These are phyloP conservation scores for Notarius lentiginosus DNA, from an alignment of 2,113 vertebrate genomes.

Conservation along the genomic window DNA sequence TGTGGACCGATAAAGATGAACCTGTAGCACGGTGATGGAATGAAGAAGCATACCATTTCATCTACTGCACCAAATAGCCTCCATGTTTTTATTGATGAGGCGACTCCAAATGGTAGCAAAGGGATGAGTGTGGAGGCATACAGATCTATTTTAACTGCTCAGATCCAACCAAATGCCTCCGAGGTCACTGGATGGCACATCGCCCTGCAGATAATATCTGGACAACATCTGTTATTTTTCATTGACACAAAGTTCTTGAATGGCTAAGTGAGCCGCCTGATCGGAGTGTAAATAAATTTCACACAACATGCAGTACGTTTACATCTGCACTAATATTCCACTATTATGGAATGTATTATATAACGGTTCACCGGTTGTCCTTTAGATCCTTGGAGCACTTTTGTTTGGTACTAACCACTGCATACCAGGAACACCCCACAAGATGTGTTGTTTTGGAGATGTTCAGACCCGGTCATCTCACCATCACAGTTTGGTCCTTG, in stretches of 20 bases:
- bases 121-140: not conserved
- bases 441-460: no score
- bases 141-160: not conserved
- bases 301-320: not conserved
- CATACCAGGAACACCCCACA: no score
- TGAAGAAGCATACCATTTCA: not conserved
- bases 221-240: not conserved
- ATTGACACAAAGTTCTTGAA: not conserved
- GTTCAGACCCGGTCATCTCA: no score
- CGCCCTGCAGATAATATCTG: slow-evolving; percentile 10
- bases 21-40: not conserved
- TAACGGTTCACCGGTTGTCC: no score
- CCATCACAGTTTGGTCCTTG: no score
- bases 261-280: not conserved
- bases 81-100: not conserved
- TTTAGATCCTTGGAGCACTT: no score
- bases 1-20: not conserved
- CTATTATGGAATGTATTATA: no score
- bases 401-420: no score
- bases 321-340: no score
- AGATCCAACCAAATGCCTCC: not conserved
- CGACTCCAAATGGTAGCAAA: not conserved
- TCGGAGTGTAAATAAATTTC: not conserved
- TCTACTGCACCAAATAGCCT: not conserved
- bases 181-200: not conserved